phyloP scores from a whole-genome alignment of 2,113 vertebrate species.

The Hyperoodon ampullatus region DNA sequence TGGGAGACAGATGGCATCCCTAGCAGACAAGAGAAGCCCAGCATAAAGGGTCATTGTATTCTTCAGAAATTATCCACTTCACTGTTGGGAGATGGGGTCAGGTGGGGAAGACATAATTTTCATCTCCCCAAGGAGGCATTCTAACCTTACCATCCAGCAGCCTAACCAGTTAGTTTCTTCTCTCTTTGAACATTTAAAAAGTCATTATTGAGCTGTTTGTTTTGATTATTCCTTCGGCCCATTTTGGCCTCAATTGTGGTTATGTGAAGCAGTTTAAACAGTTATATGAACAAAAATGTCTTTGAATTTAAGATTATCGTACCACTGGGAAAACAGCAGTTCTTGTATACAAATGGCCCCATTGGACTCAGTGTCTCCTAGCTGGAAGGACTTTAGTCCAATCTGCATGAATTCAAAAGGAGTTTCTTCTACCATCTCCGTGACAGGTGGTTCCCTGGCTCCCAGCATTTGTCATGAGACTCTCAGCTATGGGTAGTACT shows the following conservation, averaged over 20 bases:
- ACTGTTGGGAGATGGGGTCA: no score
- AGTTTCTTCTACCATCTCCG: background rate
- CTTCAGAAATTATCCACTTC: no score
- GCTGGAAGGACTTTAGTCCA: background rate
- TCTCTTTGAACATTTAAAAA: background rate
- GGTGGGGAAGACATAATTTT: no score
- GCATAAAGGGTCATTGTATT: no score
- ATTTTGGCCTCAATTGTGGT: background rate
- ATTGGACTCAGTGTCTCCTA: no score
- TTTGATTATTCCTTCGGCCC: constrained; percentile 48
- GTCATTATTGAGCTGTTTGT: background rate
- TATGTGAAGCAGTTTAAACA: constrained; percentile 1
- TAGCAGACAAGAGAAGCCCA: no score
- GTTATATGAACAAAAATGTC: background rate
- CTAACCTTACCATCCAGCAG: background rate
- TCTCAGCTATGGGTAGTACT: no score
- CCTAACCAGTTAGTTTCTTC: background rate
- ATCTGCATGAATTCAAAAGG: background rate
- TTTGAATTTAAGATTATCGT: background rate
- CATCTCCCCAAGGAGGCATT: background rate
- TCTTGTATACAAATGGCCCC: no score
- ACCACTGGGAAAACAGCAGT: background rate
- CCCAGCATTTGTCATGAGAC: no score
- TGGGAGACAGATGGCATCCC: no score
- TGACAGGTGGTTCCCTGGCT: no score